phyloP scores from a whole-genome alignment of 53 echinoderm and acorn worm species.

The Paracentrotus lividus region DNA sequence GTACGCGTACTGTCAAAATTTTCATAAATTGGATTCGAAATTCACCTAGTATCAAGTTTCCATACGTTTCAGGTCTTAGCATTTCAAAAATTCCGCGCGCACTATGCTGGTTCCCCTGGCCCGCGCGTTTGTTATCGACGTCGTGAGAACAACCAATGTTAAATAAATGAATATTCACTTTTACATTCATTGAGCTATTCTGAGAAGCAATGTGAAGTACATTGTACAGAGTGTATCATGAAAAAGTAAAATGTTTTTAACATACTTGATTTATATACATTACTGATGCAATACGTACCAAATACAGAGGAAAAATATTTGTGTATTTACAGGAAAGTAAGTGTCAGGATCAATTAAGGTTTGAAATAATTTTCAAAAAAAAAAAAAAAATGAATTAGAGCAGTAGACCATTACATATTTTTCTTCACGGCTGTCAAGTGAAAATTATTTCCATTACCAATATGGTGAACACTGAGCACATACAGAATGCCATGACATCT shows the following conservation, averaged over 20 bases:
- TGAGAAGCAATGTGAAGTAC: constrained; percentile 6
- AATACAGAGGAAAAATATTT: background rate
- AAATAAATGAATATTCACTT: constrained; percentile 14
- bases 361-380: background rate
- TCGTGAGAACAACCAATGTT: background rate
- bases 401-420: background rate
- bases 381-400: background rate
- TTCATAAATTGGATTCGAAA: too few species aligned
- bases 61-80: too few species aligned
- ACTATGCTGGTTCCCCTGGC: too few species aligned
- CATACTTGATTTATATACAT: constrained; percentile 43
- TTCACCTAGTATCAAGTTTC: too few species aligned
- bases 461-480: background rate
- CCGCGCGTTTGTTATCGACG: too few species aligned
- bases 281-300: background rate
- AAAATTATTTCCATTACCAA: background rate
- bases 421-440: background rate
- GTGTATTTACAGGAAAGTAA: constrained; percentile 22
- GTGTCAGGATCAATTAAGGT: background rate
- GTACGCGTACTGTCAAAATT: too few species aligned
- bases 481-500: too few species aligned
- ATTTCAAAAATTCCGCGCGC: too few species aligned
- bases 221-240: background rate
- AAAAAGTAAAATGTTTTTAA: background rate
- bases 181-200: too few species aligned